A percentile compares a stretch with the other conserved stretches of the same genome.
Conservation (phyloP, 2,797 vertebrate genomes). For the Ibycter americanus region DNA sequence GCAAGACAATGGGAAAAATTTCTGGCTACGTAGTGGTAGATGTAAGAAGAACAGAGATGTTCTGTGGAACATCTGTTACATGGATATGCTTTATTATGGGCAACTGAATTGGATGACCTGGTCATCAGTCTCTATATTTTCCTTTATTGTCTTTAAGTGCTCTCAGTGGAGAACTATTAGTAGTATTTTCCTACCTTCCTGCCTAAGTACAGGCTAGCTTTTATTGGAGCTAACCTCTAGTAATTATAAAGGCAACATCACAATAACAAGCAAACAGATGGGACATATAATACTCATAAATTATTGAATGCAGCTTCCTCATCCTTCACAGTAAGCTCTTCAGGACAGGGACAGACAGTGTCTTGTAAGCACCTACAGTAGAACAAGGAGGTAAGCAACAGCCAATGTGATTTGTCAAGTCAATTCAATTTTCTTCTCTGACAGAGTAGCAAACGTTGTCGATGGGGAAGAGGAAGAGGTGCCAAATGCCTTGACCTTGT, state of each 20-base stretch:
- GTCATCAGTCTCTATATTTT: background rate
- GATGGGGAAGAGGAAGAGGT: background rate
- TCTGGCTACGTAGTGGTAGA: background rate
- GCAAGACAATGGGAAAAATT: background rate
- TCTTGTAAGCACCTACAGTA: background rate
- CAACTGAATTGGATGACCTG: background rate
- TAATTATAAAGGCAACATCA: background rate
- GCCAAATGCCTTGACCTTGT: background rate
- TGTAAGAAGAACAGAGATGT: background rate
- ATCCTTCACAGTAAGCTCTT: slow-evolving; percentile 8
- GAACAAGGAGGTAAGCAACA: background rate
- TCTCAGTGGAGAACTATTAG: background rate
- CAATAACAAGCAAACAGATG: slow-evolving; percentile 13
- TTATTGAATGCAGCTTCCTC: slow-evolving; percentile 18
- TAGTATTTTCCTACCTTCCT: background rate
- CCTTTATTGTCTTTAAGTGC: background rate
- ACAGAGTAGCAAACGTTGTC: background rate
- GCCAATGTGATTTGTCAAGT: background rate
- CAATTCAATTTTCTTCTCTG: background rate
- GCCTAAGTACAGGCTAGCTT: background rate
- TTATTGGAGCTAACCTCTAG: background rate
- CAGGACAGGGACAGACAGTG: background rate
- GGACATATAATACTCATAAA: slow-evolving; percentile 16
- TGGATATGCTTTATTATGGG: background rate
- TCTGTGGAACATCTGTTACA: background rate